phyloP scores from a whole-genome alignment of 2,113 vertebrate genomes.

The Hassar affinis region DNA sequence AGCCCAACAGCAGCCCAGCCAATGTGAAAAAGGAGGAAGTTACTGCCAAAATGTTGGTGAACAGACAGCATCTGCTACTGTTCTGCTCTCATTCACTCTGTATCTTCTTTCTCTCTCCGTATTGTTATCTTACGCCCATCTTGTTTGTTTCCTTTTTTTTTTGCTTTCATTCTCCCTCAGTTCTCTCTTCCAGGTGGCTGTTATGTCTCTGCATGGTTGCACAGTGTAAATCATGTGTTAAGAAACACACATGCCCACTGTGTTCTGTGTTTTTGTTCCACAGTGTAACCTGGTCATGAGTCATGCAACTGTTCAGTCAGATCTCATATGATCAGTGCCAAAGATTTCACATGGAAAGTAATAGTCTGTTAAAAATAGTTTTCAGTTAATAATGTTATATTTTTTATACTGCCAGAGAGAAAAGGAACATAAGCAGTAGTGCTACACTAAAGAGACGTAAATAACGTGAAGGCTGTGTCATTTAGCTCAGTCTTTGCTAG shows the following conservation, averaged over 20 bases:
- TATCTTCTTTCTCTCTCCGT: not conserved
- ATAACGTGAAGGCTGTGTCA: not conserved
- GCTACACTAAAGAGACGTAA: not conserved
- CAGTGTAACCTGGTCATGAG: constrained; percentile 37
- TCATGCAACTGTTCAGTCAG: constrained; percentile 28
- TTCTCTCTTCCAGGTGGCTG: constrained; percentile 44
- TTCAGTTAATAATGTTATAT: not conserved
- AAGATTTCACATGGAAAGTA: not conserved
- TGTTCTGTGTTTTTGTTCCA: constrained; percentile 52
- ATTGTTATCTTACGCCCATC: not conserved
- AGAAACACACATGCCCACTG: constrained; percentile 40
- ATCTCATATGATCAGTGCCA: not conserved
- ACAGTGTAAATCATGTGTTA: constrained; percentile 37
- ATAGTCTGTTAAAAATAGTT: not conserved
- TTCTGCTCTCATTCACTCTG: not conserved
- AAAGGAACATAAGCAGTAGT: not conserved
- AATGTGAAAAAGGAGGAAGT: constrained; percentile 90
- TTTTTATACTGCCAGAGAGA: not conserved
- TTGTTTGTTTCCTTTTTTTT: constrained; percentile 4
- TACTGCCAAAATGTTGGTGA: constrained; percentile 97
- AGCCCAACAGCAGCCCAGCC: constrained; percentile 83
- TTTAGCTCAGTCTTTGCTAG: not conserved
- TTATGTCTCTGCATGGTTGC: constrained; percentile 63
- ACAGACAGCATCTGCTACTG: constrained; percentile 59
- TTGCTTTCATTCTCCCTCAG: constrained; percentile 26